Evolutionary conservation across 2,113 vertebrate genomes (phyloP).

Genomic region (Promerops cafer): DNA sequence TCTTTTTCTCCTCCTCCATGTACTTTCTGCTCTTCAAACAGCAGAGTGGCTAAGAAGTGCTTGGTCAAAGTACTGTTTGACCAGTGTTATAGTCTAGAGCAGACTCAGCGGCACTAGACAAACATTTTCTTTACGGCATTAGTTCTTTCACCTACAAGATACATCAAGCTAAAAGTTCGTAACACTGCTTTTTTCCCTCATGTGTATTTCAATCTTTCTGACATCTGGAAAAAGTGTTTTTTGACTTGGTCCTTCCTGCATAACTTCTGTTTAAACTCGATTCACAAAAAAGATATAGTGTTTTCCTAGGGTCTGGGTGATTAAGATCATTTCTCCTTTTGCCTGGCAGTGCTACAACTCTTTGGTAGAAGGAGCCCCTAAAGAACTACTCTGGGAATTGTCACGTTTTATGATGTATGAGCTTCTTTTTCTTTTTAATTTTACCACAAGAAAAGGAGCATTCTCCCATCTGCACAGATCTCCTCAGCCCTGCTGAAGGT

Average conservation of each 20-base stretch:
- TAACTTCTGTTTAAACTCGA: conserved; percentile 65
- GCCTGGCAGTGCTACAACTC: conserved; percentile 56
- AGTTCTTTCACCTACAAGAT: conserved; percentile 57
- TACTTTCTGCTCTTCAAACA: conserved; percentile 11
- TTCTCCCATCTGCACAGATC: background rate
- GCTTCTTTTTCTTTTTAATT: conserved; percentile 34
- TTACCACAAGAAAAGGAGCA: conserved; percentile 36
- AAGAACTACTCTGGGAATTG: conserved; percentile 60
- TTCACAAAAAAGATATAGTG: conserved; percentile 60
- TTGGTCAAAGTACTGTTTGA: conserved; percentile 13
- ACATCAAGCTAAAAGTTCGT: conserved; percentile 48
- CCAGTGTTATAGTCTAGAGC: background rate
- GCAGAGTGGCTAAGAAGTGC: background rate
- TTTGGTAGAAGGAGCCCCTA: conserved; percentile 61
- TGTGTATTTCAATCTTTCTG: conserved; percentile 60
- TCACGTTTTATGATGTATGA: conserved; percentile 39
- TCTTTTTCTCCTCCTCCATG: background rate
- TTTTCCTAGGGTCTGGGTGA: conserved; percentile 49
- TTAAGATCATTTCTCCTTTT: conserved; percentile 60
- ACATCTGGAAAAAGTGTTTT: conserved; percentile 76
- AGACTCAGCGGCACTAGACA: conserved; percentile 36
- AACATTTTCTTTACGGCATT: conserved; percentile 58
- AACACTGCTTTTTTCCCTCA: conserved; percentile 30
- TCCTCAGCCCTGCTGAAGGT: background rate
- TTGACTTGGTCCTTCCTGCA: conserved; percentile 62